Percentiles rank a stretch among this genome's conserved stretches.
These are phyloP conservation scores for Eonycteris spelaea DNA, from an alignment of 2,113 vertebrate species.

Conservation along the genomic window DNA sequence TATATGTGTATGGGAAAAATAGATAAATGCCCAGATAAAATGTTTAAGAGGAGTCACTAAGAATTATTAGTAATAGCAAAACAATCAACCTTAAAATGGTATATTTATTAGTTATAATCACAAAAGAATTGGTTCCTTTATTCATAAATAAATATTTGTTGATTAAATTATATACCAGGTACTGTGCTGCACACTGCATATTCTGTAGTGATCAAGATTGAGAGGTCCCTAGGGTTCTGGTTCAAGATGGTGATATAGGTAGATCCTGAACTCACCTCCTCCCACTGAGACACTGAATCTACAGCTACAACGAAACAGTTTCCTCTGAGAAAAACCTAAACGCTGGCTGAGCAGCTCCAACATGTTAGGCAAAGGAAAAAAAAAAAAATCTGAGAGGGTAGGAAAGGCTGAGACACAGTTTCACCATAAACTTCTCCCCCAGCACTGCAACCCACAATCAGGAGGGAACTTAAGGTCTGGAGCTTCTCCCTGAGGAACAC, in stretches of 20 bases:
- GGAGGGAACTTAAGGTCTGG: too few relatives aligned
- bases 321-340: background rate
- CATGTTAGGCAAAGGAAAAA: background rate
- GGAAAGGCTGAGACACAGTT: background rate
- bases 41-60: background rate
- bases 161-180: background rate
- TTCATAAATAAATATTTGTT: background rate
- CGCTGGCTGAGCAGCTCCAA: background rate
- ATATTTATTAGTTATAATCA: background rate
- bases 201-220: background rate
- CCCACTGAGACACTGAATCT: background rate
- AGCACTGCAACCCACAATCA: fast-evolving
- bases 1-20: background rate
- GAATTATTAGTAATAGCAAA: background rate
- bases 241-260: background rate
- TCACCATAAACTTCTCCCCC: background rate
- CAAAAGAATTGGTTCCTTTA: background rate
- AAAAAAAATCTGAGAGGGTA: background rate
- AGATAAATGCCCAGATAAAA: background rate
- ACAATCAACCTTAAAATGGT: background rate
- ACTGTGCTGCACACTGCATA: background rate
- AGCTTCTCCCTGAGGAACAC: background rate
- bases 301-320: background rate
- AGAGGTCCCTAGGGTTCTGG: background rate
- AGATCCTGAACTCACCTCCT: background rate